Base-by-base conservation (phyloP, 2,888 invertebrate genomes). In the Eupithecia pulchellata region DNA sequence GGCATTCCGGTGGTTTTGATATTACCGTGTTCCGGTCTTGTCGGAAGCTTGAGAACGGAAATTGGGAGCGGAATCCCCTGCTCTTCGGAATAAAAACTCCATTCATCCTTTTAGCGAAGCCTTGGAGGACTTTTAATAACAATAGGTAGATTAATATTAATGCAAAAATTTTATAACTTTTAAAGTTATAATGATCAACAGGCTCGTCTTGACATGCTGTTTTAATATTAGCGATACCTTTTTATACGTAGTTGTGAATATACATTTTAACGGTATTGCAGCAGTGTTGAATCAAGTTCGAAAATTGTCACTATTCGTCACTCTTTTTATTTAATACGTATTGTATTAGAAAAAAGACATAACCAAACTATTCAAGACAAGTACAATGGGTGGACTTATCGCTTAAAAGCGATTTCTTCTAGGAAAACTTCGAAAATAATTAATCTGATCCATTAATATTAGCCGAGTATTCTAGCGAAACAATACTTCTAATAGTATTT, bases 41-140 rank as follows among this genome's bases (percentile, higher is more conserved):
- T 34, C 68, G 68, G 71, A 68, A 67, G 70, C 64, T 69, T 27
- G 39, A 63, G 61, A 57, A 42, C 74, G 73, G 71, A 66, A 72
- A 72, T 74, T 71, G 70, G 66, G 69, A 61, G 60, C 69, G 73
- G 73, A 68, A 68, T 27, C 39, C 4, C 20, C 20, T 36, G n/a
- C 60, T 71, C 66, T 64, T 63, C 36, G 47, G 42, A 47, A 47
- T 64, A 47, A 64, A 60, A 62, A 72, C 63, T 60, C 60, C 66
- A 32, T 17, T 39, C 58, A 63, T 63, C 57, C 57, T 70, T 47
- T 47, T 47, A 20, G 29, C 30, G n/a, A 30, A 29, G 9, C 4
- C n/a, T 30, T 60, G 8, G 32, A n/a, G n/a, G 30, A 60, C 52
- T 20, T 52, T 25, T 3, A 13, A 25, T 13, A 1, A 20, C n/a